Conservation (phyloP, 2,113 vertebrate genomes). For the Uria lomvia region DNA sequence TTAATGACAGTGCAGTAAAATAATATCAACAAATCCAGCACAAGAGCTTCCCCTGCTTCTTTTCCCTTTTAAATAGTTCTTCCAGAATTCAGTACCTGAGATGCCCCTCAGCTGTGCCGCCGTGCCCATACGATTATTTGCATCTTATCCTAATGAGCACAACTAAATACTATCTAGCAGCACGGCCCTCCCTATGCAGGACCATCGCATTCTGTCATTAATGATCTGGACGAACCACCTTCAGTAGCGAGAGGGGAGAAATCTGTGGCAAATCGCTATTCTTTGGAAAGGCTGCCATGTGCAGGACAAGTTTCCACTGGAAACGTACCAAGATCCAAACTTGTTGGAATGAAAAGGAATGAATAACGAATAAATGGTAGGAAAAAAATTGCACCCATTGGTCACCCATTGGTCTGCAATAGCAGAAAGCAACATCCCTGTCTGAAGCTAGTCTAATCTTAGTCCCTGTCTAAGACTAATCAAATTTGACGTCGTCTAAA, state of each 20-base stretch:
- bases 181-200: not conserved
- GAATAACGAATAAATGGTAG: not conserved
- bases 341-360: not conserved
- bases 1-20: not conserved
- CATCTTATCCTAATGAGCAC: not conserved
- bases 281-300: not conserved
- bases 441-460: not conserved
- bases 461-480: not conserved
- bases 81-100: not conserved
- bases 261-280: not conserved
- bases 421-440: not conserved
- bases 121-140: not conserved
- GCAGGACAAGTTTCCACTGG: not conserved
- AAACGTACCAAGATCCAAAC: not conserved
- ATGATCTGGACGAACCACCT: not conserved
- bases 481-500: not conserved
- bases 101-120: not conserved
- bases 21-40: not conserved
- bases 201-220: not conserved
- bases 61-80: not conserved
- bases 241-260: not conserved
- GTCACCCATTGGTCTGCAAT: not conserved
- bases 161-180: not conserved
- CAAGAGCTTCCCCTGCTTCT: not conserved
- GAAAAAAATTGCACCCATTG: not conserved